Percentiles rank a stretch among this genome's conserved stretches.
These are phyloP conservation scores for Luscinia megarhynchos DNA, from an alignment of 2,797 vertebrate species.

Conservation along the genomic window DNA sequence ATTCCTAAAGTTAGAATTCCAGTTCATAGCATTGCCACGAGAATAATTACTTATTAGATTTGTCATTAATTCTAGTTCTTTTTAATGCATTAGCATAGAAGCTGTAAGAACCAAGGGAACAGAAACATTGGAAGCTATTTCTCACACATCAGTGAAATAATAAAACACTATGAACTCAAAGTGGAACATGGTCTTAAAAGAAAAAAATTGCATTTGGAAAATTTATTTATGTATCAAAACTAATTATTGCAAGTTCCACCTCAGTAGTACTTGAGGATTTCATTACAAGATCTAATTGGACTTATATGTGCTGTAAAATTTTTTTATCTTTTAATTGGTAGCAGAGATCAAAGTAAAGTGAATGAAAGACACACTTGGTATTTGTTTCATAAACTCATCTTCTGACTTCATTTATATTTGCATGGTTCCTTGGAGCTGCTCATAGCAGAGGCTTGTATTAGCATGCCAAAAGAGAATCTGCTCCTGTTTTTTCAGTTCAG, in stretches of 20 bases:
- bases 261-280: slow-evolving; percentile 72
- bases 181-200: slow-evolving; percentile 51
- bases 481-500: background rate
- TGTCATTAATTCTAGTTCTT: slow-evolving; percentile 22
- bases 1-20: background rate
- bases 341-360: slow-evolving; percentile 64
- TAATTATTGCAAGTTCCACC: slow-evolving; percentile 75
- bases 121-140: slow-evolving; percentile 6
- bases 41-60: slow-evolving; percentile 3
- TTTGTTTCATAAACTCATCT: slow-evolving; percentile 47
- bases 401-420: slow-evolving; percentile 43
- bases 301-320: slow-evolving; percentile 54
- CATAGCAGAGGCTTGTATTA: background rate
- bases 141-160: slow-evolving; percentile 35
- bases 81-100: background rate
- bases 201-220: slow-evolving; percentile 73
- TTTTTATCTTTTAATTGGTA: slow-evolving; percentile 74
- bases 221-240: slow-evolving; percentile 76
- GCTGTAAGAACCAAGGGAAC: background rate
- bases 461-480: background rate
- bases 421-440: background rate
- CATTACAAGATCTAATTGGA: slow-evolving; percentile 75
- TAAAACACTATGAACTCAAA: slow-evolving; percentile 55
- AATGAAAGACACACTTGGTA: slow-evolving; percentile 47
- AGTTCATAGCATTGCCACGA: background rate